These are phyloP conservation scores for Sebastiscus tertius DNA, from an alignment of 2,797 vertebrate species.

Conservation along the genomic window DNA sequence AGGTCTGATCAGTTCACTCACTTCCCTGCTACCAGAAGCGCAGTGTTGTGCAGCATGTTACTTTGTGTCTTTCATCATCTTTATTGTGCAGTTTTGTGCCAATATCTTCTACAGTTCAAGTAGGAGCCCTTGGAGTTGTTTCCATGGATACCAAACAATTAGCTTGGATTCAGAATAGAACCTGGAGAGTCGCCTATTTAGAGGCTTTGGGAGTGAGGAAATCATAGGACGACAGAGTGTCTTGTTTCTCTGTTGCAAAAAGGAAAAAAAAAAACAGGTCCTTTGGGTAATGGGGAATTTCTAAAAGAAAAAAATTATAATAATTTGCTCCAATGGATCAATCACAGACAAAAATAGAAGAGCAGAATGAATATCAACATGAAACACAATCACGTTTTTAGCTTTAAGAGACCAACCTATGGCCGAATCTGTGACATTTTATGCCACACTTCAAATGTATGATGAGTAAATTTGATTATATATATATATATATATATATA, in stretches of 20 bases:
- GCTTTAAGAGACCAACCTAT: neutral
- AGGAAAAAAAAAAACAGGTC: conserved; percentile 12
- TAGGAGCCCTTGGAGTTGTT: conserved; percentile 87
- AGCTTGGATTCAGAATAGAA: conserved; percentile 84
- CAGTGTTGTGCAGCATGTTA: conserved; percentile 8
- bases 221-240: conserved; percentile 67
- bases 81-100: conserved; percentile 65
- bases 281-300: conserved; percentile 48
- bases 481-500: no score
- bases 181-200: conserved; percentile 79
- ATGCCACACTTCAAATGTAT: neutral
- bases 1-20: conserved; percentile 18
- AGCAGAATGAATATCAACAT: conserved; percentile 14
- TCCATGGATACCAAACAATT: conserved; percentile 92
- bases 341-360: conserved; percentile 44
- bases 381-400: neutral
- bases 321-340: conserved; percentile 28
- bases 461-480: neutral
- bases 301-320: conserved; percentile 24
- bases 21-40: neutral
- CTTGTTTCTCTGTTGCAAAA: conserved; percentile 60
- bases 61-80: conserved; percentile 48
- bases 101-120: conserved; percentile 75
- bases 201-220: conserved; percentile 71
- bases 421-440: neutral